Evolutionary conservation across 1,140 invertebrate species (phyloP), one percentile per base, ranked within the genome.

Genomic region (Psilanteris sp.): DNA sequence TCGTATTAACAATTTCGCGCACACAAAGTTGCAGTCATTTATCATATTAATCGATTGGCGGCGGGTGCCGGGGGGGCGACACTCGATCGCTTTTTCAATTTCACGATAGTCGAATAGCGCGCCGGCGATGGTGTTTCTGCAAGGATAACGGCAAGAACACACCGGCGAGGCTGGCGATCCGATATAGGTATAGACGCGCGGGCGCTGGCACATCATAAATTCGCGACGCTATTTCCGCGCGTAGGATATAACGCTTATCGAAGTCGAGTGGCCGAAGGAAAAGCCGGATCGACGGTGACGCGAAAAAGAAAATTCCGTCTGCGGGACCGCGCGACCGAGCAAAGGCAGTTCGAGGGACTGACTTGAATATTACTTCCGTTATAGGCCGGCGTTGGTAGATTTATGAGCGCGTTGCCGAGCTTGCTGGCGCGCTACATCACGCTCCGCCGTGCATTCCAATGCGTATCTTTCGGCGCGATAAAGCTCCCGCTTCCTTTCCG

Each of bases 321-420:
- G 27, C 15, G 29, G 10, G 1, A 37, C 34, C 26, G 44, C 29
- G 44, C 43, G 48, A 43, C 9, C 26, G 48, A 54, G 67, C 37
- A 52, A 71, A 62, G 41, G 54, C 66, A 59, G 43, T 52, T 66
- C 27, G 32, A 46, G 27, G 36, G 52, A 73, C 26, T 48, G 75
- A 74, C 81, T 82, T 81, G 72, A 81, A 83, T 79, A 82, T 81
- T 81, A 81, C 79, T 81, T 76, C 78, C 79, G 77, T 80, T 79
- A 73, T 62, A 75, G 73, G 68, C 62, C 80, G 79, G 79, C 83
- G 81, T 79, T 70, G 67, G 46, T 59, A 67, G 81, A 84, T 84
- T 85, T 85, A 85, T 82, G 78, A 76, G 39, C 46, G 37, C 39
- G 32, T 37, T 54, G 41, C 68, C 74, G 72, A 79, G 71, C 62